phyloP scores from a whole-genome alignment of 2,113 vertebrate species.

The Ceuthmochares aereus region DNA sequence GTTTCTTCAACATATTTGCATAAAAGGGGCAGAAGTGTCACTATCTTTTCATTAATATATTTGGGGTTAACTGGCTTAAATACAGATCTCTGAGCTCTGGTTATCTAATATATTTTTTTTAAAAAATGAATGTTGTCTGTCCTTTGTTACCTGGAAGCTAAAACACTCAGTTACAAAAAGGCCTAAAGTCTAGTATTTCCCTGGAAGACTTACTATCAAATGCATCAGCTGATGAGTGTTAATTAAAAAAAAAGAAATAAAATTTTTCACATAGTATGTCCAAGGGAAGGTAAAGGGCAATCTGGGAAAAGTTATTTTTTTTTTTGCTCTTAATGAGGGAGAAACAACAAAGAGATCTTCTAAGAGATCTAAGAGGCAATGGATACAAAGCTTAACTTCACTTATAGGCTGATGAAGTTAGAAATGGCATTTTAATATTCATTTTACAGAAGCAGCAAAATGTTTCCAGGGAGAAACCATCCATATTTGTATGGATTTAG shows the following conservation, averaged over 20 bases:
- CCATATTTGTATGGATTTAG: neutral
- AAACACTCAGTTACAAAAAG: neutral
- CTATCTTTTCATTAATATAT: neutral
- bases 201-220: neutral
- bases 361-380: neutral
- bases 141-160: neutral
- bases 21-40: neutral
- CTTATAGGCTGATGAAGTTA: neutral
- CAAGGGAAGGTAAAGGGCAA: neutral
- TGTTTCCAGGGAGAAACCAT: neutral
- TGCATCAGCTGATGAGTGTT: neutral
- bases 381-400: neutral
- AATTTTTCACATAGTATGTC: neutral
- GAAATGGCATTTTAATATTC: neutral
- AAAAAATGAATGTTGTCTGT: rapidly evolving
- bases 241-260: neutral
- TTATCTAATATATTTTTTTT: neutral
- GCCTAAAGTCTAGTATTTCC: neutral
- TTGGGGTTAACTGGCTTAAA: neutral
- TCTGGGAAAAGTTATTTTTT: neutral
- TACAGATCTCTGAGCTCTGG: neutral
- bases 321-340: neutral
- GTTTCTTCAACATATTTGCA: rapidly evolving
- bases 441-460: neutral
- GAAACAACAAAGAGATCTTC: neutral